Conservation (phyloP, 92 coral and sea anemone species). For the Ricordea florida region DNA sequence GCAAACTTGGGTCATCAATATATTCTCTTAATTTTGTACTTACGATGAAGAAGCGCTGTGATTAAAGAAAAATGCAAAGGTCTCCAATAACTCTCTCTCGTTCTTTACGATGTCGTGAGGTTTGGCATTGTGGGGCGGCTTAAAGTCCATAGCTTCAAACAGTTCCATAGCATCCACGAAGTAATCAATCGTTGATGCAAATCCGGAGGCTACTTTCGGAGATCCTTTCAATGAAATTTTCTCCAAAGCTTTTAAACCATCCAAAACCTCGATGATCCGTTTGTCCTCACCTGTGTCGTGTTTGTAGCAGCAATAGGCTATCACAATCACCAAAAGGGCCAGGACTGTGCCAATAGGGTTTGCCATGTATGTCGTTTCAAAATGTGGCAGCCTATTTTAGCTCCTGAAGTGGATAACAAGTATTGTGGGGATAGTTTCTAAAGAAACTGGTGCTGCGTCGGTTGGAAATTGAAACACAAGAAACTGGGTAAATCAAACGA, state of each 20-base stretch:
- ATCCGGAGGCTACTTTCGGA: slow-evolving; percentile 71
- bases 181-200: slow-evolving; percentile 77
- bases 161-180: slow-evolving; percentile 65
- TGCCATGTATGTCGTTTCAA: too few relatives aligned
- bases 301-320: slow-evolving; percentile 71
- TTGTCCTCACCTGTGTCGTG: slow-evolving; percentile 45
- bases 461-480: too few relatives aligned
- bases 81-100: slow-evolving; percentile 76
- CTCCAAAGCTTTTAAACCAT: slow-evolving; percentile 73
- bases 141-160: slow-evolving; percentile 60
- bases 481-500: too few relatives aligned
- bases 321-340: slow-evolving; percentile 14
- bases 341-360: neutral
- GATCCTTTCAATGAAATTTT: slow-evolving; percentile 37
- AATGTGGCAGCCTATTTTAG: too few relatives aligned
- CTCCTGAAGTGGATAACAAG: too few relatives aligned
- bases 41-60: slow-evolving; percentile 92
- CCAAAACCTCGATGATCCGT: slow-evolving; percentile 60
- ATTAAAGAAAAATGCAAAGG: slow-evolving; percentile 85
- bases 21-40: too few relatives aligned
- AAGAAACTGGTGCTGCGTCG: too few relatives aligned
- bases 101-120: slow-evolving; percentile 76
- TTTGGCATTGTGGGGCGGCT: slow-evolving; percentile 72
- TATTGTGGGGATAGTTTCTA: too few relatives aligned
- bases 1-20: too few relatives aligned